phyloP scores from a whole-genome alignment of 1,140 invertebrate genomes.

The Meloidogyne hapla region DNA sequence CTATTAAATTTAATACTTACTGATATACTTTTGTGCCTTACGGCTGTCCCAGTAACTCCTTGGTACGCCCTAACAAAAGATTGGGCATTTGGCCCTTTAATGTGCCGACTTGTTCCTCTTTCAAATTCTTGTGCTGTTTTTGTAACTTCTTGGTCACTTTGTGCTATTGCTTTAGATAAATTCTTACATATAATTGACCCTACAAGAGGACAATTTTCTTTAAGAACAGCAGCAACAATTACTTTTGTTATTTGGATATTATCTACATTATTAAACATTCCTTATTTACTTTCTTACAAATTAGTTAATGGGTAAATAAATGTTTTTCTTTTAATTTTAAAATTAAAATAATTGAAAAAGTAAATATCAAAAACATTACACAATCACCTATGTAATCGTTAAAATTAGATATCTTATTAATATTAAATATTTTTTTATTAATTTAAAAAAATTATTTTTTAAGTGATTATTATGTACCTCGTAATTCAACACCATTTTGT shows the following conservation, averaged over 20 bases:
- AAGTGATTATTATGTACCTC: slow-evolving; percentile 50
- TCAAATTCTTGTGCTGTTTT: slow-evolving; percentile 61
- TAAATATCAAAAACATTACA: no score
- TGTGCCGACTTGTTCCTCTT: slow-evolving; percentile 61
- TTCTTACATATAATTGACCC: slow-evolving; percentile 44
- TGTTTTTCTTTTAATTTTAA: not conserved
- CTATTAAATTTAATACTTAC: slow-evolving; percentile 61
- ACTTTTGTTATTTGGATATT: slow-evolving; percentile 60
- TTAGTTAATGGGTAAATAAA: slow-evolving; percentile 47
- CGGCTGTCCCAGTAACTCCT: slow-evolving; percentile 60
- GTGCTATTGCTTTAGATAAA: slow-evolving; percentile 61
- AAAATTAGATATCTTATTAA: no score
- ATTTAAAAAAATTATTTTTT: slow-evolving; percentile 18
- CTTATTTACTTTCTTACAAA: slow-evolving; percentile 54
- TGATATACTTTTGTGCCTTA: slow-evolving; percentile 59
- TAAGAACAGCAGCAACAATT: slow-evolving; percentile 41
- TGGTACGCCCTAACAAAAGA: slow-evolving; percentile 59
- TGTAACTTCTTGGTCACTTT: slow-evolving; percentile 59
- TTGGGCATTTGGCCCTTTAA: slow-evolving; percentile 59
- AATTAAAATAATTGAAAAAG: slow-evolving; percentile 9
- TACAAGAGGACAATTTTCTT: slow-evolving; percentile 47
- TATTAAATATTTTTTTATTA: no score
- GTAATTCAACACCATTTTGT: slow-evolving; percentile 52
- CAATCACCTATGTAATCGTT: no score
- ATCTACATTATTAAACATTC: slow-evolving; percentile 57